These are phyloP conservation scores for Nasonia vitripennis DNA, from an alignment of 1,140 invertebrate genomes.

Conservation along the genomic window DNA sequence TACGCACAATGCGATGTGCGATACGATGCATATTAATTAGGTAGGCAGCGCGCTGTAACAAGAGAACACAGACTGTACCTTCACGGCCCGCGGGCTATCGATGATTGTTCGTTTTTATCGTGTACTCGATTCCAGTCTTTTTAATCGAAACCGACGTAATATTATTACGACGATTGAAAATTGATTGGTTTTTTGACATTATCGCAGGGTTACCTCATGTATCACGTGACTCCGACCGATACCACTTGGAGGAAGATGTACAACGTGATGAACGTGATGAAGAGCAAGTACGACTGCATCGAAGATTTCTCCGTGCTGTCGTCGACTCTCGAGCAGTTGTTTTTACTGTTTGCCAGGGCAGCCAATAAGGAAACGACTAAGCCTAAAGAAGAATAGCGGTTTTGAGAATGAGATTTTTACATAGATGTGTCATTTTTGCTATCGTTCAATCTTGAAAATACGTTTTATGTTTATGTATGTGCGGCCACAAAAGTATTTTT, in stretches of 20 bases:
- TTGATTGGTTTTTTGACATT: slow-evolving; percentile 15
- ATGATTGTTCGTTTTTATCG: not conserved
- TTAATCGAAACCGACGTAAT: no score
- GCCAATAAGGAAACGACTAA: slow-evolving; percentile 13
- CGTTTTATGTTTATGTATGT: no score
- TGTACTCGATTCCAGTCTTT: not conserved
- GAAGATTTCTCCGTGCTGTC: slow-evolving; percentile 72
- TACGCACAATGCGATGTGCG: not conserved
- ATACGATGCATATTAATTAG: not conserved
- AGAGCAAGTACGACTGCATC: slow-evolving; percentile 65
- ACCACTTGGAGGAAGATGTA: slow-evolving; percentile 72
- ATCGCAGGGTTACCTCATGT: slow-evolving; percentile 67
- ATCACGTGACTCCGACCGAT: slow-evolving; percentile 67
- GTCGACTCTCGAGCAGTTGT: slow-evolving; percentile 71
- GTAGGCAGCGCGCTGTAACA: no score
- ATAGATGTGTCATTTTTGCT: not conserved
- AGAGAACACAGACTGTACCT: no score
- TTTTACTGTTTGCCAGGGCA: slow-evolving; percentile 70
- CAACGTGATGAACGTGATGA: slow-evolving; percentile 65
- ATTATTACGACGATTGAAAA: not conserved
- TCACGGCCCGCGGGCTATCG: not conserved
- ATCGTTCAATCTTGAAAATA: not conserved
- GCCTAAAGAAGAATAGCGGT: not conserved
- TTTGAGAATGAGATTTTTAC: not conserved
- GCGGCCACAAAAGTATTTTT: no score